These are phyloP conservation scores for Scomber scombrus DNA, from an alignment of 2,113 vertebrate genomes.

Conservation along the genomic window DNA sequence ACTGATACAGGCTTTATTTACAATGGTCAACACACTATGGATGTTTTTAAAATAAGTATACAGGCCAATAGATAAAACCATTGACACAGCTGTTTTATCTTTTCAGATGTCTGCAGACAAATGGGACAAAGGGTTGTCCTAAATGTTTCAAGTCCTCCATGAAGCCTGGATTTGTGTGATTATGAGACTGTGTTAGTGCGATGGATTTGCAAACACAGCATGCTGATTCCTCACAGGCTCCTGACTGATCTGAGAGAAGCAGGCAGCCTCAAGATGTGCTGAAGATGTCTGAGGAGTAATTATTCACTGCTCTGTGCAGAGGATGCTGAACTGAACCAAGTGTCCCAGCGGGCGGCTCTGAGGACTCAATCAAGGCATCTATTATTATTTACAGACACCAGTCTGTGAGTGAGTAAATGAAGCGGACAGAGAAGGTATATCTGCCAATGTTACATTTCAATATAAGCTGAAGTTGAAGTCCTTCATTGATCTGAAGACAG, in stretches of 20 bases:
- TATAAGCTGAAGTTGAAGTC: constrained; percentile 42
- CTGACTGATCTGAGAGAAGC: constrained; percentile 64
- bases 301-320: constrained; percentile 39
- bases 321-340: constrained; percentile 55
- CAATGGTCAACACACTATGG: too few relatives aligned
- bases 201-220: constrained; percentile 58
- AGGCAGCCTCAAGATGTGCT: constrained; percentile 62
- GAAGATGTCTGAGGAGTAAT: constrained; percentile 47
- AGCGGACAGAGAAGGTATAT: constrained; percentile 27
- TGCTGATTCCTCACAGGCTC: constrained; percentile 46
- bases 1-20: not conserved
- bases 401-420: constrained; percentile 42
- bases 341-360: constrained; percentile 30
- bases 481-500: constrained; percentile 18
- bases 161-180: constrained; percentile 97
- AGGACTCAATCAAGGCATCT: constrained; percentile 33
- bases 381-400: constrained; percentile 41
- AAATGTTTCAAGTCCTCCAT: constrained; percentile 94
- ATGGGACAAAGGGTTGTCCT: constrained; percentile 92
- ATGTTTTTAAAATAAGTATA: not conserved
- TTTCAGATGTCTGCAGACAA: constrained; percentile 93
- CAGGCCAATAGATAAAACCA: too few relatives aligned
- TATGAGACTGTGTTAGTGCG: constrained; percentile 8
- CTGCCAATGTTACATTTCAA: constrained; percentile 36
- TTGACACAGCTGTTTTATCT: not conserved